Base-by-base conservation (phyloP, 2,797 vertebrate species). In the Labroides dimidiatus region DNA sequence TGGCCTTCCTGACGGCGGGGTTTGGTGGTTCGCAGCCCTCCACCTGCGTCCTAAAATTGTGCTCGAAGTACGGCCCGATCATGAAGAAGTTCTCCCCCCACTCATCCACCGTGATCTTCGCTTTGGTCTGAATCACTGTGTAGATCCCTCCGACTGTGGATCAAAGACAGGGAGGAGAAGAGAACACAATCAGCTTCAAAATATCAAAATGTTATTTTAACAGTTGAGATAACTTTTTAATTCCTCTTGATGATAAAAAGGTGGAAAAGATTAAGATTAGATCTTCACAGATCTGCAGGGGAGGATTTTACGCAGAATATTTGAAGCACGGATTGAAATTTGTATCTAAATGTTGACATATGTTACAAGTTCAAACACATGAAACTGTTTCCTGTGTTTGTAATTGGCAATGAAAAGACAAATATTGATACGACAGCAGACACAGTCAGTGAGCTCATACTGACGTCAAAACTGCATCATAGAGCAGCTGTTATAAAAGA, bases 91-190 rank as follows among this genome's bases (percentile, higher is more conserved):
- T 98, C 62, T 99, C 97, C 0, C 97, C 98, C 97, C 97, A 99
- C 81, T 99, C 97, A 7, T 99, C 96, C 56, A 92, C 93, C 0
- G 97, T 99, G 65, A 96, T 93, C 89, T 96, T 98, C n/a, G 96
- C 95, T 84, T 99, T 99, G 20, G 96, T 98, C 93, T 99, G 97
- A 82, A 99, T 97, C 81, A 99, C 98, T 0, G 97, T 99, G 87
- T 96, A 98, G 91, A 99, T 99, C 51, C 98, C 97, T 60, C 97
- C 98, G 48, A 99, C 98, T 99, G 92, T 39, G n/a, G 10, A 7
- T 49, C 15, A 68, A 9, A 77, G 13, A 63, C 16, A 30, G 11
- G 20, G 9, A 8, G 17, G 5, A 21, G 6, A 36, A 17, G 17
- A 42, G 6, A n/a, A 8, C 7, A 3, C 7, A n/a, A 43, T 16